Conservation (phyloP, 2,888 invertebrate genomes). For the Catocala sponsa region DNA sequence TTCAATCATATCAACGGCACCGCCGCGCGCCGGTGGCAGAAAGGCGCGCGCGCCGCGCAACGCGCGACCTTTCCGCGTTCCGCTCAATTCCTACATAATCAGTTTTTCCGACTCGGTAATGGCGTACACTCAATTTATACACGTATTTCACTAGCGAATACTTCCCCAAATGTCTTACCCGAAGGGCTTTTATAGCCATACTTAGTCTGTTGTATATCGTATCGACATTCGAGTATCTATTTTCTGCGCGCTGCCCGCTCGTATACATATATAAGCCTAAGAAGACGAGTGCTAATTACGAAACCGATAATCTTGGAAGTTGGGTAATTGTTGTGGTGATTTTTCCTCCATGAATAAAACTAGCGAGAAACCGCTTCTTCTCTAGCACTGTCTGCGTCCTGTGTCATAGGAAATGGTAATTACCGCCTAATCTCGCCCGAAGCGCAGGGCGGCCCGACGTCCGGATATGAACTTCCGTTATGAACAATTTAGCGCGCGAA, state of each 20-base stretch:
- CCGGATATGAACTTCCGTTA: conserved; percentile 96
- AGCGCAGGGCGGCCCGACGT: conserved; percentile 85
- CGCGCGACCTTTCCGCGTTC: conserved; percentile 64
- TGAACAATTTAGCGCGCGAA: conserved; percentile 93
- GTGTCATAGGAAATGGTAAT: conserved; percentile 87
- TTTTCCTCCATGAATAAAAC: conserved; percentile 68
- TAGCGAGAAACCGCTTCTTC: conserved; percentile 67
- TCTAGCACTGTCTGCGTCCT: conserved; percentile 80
- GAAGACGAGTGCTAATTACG: conserved; percentile 28
- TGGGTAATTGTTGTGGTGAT: conserved; percentile 60
- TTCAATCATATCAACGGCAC: conserved; percentile 82
- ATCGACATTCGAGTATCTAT: conserved; percentile 21
- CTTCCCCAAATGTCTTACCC: conserved; percentile 52
- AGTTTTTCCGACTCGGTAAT: conserved; percentile 78
- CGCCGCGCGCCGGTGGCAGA: conserved; percentile 17
- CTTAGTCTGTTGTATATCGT: conserved; percentile 29
- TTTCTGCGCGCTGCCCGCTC: conserved; percentile 10
- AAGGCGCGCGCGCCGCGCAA: conserved; percentile 67
- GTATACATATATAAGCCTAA: conserved; percentile 15
- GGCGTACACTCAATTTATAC: conserved; percentile 75
- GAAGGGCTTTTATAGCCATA: conserved; percentile 44
- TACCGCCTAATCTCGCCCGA: conserved; percentile 88
- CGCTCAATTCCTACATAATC: conserved; percentile 79
- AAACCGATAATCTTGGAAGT: conserved; percentile 56
- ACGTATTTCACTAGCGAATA: conserved; percentile 52